A percentile compares a stretch with the other conserved stretches of the same genome.
Conservation (phyloP, 2,888 invertebrate species). For the Chelonus formosanus region DNA sequence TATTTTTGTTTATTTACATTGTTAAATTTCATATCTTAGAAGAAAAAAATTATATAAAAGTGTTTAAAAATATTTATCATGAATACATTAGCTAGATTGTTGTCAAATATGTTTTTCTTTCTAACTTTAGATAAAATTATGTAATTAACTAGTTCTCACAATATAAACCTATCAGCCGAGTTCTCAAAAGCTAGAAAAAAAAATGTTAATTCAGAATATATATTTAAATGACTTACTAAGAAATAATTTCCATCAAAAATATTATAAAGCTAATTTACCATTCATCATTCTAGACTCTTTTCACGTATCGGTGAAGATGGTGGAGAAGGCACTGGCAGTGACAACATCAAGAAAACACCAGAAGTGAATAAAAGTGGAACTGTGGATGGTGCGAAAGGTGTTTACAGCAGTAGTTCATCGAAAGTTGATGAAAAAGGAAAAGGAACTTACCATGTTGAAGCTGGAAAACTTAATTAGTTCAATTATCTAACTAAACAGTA, state of each 20-base stretch:
- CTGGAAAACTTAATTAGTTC: conserved; percentile 60
- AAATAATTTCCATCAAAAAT: background rate
- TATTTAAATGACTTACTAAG: background rate
- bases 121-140: no score
- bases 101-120: no score
- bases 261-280: no score
- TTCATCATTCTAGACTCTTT: conserved; percentile 47
- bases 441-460: conserved; percentile 66
- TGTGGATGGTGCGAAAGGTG: conserved; percentile 65
- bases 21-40: no score
- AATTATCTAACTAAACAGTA: background rate
- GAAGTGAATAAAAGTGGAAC: conserved; percentile 57
- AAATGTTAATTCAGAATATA: no score
- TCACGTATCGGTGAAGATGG: conserved; percentile 63
- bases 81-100: no score
- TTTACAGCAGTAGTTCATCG: conserved; percentile 66
- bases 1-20: no score
- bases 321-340: background rate
- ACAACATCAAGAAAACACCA: background rate
- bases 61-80: no score
- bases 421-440: conserved; percentile 66
- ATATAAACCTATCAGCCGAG: no score
- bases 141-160: no score
- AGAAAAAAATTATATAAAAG: no score
- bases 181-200: no score